phyloP scores from a whole-genome alignment of 2,888 invertebrate species.

The Abscondita cerata region DNA sequence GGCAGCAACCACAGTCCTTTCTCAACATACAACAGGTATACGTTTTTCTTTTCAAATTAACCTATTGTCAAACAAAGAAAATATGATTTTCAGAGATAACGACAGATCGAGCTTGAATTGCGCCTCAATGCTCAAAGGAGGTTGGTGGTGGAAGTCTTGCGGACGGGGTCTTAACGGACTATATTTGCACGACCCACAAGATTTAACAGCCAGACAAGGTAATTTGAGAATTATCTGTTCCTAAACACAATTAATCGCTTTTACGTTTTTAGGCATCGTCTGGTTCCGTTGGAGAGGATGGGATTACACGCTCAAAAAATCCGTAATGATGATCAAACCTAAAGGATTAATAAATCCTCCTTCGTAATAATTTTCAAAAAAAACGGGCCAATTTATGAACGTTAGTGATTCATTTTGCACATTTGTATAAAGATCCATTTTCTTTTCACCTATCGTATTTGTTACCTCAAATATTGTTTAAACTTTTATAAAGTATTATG shows the following conservation, averaged over 20 bases:
- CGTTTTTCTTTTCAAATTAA: background rate
- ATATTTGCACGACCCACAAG: conserved; percentile 88
- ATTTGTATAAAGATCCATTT: conserved; percentile 32
- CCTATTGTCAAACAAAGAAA: background rate
- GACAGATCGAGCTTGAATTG: conserved; percentile 90
- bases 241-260: background rate
- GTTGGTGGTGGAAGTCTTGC: conserved; percentile 97
- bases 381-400: conserved; percentile 51
- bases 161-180: conserved; percentile 89
- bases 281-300: conserved; percentile 97
- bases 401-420: conserved; percentile 36
- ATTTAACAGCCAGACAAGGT: conserved; percentile 90
- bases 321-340: conserved; percentile 92
- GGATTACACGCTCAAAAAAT: conserved; percentile 90
- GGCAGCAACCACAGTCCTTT: conserved; percentile 93
- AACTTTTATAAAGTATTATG: conserved; percentile 31
- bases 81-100: conserved; percentile 77
- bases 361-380: conserved; percentile 6
- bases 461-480: conserved; percentile 26
- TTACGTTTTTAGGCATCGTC: conserved; percentile 72
- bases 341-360: conserved; percentile 62
- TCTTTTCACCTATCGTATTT: conserved; percentile 13
- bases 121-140: conserved; percentile 92
- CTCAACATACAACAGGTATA: conserved; percentile 87
- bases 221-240: conserved; percentile 16